Conservation (phyloP, 2,113 vertebrate species). For the Dasyurus viverrinus region DNA sequence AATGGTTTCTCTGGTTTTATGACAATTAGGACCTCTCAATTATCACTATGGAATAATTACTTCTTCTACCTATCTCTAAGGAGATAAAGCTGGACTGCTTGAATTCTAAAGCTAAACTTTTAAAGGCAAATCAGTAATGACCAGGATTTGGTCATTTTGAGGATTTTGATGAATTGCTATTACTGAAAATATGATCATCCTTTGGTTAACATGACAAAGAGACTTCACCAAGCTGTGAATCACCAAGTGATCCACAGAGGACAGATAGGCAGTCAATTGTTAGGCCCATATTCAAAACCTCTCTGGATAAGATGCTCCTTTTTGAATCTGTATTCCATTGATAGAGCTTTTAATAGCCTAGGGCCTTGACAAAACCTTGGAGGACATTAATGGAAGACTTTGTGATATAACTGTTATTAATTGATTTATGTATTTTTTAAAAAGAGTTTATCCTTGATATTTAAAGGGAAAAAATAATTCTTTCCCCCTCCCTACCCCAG, state of each 20-base stretch:
- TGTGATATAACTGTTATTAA: not conserved
- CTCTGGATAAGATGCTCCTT: not conserved
- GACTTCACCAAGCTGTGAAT: not conserved
- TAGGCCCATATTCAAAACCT: not conserved
- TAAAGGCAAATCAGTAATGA: not conserved
- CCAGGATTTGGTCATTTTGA: not conserved
- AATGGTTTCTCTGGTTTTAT: constrained; percentile 50
- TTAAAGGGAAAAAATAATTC: not conserved
- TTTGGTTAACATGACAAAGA: not conserved
- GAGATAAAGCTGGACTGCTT: not conserved
- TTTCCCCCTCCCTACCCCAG: too few species aligned
- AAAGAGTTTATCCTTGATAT: not conserved
- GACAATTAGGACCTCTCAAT: not conserved
- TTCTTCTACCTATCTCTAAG: too few species aligned
- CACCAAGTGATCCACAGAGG: not conserved
- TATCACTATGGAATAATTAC: not conserved
- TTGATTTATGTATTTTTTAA: not conserved
- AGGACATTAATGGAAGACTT: too few species aligned
- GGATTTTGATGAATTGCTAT: not conserved
- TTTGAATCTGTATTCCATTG: not conserved
- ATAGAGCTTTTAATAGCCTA: not conserved
- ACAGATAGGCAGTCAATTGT: not conserved
- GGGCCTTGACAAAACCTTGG: too few species aligned
- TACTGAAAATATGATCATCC: not conserved
- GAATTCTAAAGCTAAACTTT: not conserved